phyloP scores from a whole-genome alignment of 2,113 vertebrate genomes.

The Trogon surrucura region DNA sequence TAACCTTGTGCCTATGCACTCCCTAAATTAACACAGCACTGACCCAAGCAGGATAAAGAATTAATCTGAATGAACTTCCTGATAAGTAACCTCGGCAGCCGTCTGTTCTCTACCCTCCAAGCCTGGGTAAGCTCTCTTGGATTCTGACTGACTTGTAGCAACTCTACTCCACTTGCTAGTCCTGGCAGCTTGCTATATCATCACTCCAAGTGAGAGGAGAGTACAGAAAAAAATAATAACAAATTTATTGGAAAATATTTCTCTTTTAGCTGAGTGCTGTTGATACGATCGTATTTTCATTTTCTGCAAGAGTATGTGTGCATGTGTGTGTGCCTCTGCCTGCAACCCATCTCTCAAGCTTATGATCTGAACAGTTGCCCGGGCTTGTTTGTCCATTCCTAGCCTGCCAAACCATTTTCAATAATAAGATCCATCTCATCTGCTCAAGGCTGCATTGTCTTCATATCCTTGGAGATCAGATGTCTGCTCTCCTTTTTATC shows the following conservation, averaged over 20 bases:
- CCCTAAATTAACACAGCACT: neutral
- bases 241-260: conserved; percentile 64
- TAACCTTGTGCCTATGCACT: neutral
- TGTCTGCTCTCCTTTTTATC: conserved; percentile 70
- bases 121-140: conserved; percentile 26
- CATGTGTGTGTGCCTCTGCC: neutral
- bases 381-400: conserved; percentile 57
- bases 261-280: conserved; percentile 51
- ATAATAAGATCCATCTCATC: conserved; percentile 66
- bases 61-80: neutral
- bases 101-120: neutral
- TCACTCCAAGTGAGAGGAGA: conserved; percentile 21
- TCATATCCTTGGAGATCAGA: conserved; percentile 73
- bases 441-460: conserved; percentile 69
- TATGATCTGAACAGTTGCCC: conserved; percentile 39
- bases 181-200: conserved; percentile 49
- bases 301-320: neutral
- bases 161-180: neutral
- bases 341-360: conserved; percentile 39
- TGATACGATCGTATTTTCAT: conserved; percentile 41
- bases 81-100: neutral
- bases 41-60: neutral
- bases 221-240: neutral
- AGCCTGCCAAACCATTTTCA: conserved; percentile 69
- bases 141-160: conserved; percentile 20